Base-by-base conservation (phyloP, 2,113 vertebrate genomes). In the Chionodraco myersi region DNA sequence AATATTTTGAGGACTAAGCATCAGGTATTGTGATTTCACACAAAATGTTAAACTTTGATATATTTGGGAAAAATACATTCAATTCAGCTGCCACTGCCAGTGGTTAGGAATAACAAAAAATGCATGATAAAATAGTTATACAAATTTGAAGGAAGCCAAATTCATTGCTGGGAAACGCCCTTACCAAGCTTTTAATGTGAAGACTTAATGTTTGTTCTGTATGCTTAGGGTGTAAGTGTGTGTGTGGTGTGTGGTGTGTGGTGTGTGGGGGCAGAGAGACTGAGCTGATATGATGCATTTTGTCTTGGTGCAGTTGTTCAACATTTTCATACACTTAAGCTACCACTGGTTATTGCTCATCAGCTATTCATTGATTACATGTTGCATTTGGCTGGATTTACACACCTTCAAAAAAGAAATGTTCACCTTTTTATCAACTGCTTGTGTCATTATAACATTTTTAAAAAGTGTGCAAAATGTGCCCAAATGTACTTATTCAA, bases 381-480 rank as follows among this genome's bases (percentile, higher is more conserved):
- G n/a, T 52, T 34, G 52, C 59, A 7, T 63, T 73, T 71, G 62
- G 14, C 79, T 88, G 72, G 75, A 82, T 73, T 88, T 75, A 63
- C 60, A 48, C 48, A 21, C 41, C 53, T 64, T 6, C 13, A 49
- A 14, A 56, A 62, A 11, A 13, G 9, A 14, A 21, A 41, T 3
- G 36, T 5, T 45, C 15, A 23, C 34, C 23, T 51, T 14, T 78
- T 64, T 48, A 30, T 47, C 34, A 4, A 5, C 54, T 41, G 36
- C 36, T 41, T 41, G 36, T 7, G 5, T 41, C 36, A 41, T 41
- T 41, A 41, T 41, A 41, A 41, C 5, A 41, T 41, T 6, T 41
- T 7, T 3, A 41, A 41, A 41, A 23, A 48, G 14, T 8, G 6
- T 16, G 14, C 15, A 30, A 58, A 61, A 36, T 18, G n/a, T 6